Evolutionary conservation across 2,113 vertebrate species (phyloP), one percentile per base, ranked within the genome.

Genomic region (Tylochromis polylepis): DNA sequence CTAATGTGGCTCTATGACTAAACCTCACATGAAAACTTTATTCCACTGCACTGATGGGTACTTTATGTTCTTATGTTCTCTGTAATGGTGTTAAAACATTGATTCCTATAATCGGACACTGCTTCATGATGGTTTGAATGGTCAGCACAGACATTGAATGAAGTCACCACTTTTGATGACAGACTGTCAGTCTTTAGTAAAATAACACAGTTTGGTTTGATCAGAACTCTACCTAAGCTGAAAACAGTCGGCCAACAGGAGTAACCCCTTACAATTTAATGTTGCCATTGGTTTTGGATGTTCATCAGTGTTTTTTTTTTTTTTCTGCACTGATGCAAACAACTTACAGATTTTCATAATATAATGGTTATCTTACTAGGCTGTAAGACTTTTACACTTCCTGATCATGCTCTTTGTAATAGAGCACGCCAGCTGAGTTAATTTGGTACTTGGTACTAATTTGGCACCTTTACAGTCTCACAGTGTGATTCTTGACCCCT

Each of bases 401-500:
- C 82, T 84, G 81, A 85, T 90, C 87, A 58, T 60, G n/a, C 65
- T 90, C 55, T 78, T 65, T 84, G 36, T 85, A 65, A 65, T 3
- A 6, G 38, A 80, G 58, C 80, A 85, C 51, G 53, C 31, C 43
- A 49, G 78, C 89, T 59, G n/a, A 89, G 62, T 80, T 91, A 91
- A 91, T 92, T 87, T 83, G 31, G 41, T 85, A 15, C 72, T 81
- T 29, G 29, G 29, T 65, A 36, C 60, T 65, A 65, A 65, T 89
- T 77, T 78, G 82, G 72, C 82, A 85, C 75, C 46, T 82, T 18
- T 34, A 58, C 18, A 82, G 79, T 77, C 31, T 88, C 36, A 58
- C 82, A 62, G 67, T 82, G 43, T 84, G 60, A 57, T 38, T 11
- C 85, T 62, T 20, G n/a, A 82, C 79, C 89, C 20, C 51, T 59